These are phyloP conservation scores for Drosophila biarmipes DNA, from an alignment of 1,140 invertebrate genomes.

Conservation along the genomic window DNA sequence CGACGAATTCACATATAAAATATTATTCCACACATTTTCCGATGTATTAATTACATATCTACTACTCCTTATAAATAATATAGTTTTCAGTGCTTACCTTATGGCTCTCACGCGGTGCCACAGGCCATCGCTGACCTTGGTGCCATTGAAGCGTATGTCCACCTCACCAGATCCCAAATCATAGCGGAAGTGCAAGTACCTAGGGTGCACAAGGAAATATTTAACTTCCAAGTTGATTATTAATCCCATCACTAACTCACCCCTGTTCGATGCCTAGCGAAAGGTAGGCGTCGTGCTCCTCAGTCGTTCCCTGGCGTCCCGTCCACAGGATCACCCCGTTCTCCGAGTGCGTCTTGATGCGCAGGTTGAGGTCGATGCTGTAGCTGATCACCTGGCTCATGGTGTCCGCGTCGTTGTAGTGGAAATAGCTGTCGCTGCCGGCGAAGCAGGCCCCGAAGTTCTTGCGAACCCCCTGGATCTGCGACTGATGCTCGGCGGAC, in stretches of 20 bases:
- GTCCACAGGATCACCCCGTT: conserved; percentile 95
- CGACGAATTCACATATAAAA: no score
- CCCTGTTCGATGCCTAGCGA: conserved; percentile 93
- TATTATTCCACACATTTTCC: no score
- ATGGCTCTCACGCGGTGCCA: conserved; percentile 95
- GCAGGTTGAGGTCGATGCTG: conserved; percentile 84
- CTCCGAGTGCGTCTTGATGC: conserved; percentile 81
- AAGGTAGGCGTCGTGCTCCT: conserved; percentile 92
- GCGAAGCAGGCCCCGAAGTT: conserved; percentile 88
- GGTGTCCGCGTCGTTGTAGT: conserved; percentile 91
- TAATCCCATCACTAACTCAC: conserved; percentile 83
- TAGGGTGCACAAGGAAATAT: conserved; percentile 57
- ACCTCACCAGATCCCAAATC: conserved; percentile 92
- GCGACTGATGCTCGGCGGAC: conserved; percentile 69
- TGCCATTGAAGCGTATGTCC: conserved; percentile 92
- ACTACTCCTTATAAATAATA: no score
- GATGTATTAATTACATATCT: no score
- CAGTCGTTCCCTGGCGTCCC: conserved; percentile 88
- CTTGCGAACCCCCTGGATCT: conserved; percentile 70
- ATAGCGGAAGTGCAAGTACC: conserved; percentile 86
- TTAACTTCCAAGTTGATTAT: rapidly evolving
- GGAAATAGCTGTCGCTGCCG: conserved; percentile 87
- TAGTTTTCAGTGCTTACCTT: conserved; percentile 87
- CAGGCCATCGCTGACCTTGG: conserved; percentile 94
- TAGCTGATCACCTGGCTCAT: conserved; percentile 86